Evolutionary conservation across 2,888 invertebrate genomes (phyloP), one percentile per base, ranked within the genome.

Genomic region (Napeogenes inachia): DNA sequence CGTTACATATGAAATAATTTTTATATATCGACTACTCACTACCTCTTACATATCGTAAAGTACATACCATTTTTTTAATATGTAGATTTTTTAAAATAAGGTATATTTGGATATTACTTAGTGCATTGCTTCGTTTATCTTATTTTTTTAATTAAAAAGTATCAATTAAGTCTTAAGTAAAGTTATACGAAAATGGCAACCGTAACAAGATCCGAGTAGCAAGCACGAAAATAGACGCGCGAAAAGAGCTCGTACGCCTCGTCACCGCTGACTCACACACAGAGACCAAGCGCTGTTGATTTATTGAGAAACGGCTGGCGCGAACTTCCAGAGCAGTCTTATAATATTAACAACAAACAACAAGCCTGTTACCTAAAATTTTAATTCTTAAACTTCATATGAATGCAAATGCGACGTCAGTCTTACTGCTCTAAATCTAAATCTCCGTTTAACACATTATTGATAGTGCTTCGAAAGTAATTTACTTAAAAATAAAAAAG

Each of bases 201-300:
- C 77, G 89, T 87, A 89, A 89, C 78, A 78, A 83, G 87, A 89
- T 87, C 79, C 81, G 84, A 77, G 79, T 68, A 70, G 74, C 71
- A 73, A 68, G 70, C 68, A 70, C 72, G 61, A 67, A 74, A 74
- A 74, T 74, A 74, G 74, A 67, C 62, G 64, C 62, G 66, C 68
- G 68, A 67, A 70, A 70, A 71, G 71, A 71, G 71, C 71, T 67
- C 67, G 69, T 56, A 56, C 70, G 77, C 72, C 62, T 71, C 75
- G 75, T 73, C 74, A 74, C 71, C 71, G 61, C 63, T 74, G 75
- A 73, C 68, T 75, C 75, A 73, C 63, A 59, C 68, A 61, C 70
- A 62, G 57, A 33, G 38, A n/a, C 57, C 57, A 54, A 45, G 4
- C 38, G 45, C 45, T 33, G 13, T 53, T 45, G 30, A 45, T 42